Percentiles rank a stretch among this genome's conserved stretches.
phyloP scores from a whole-genome alignment of 2,888 invertebrate species.

The Aromia moschata region DNA sequence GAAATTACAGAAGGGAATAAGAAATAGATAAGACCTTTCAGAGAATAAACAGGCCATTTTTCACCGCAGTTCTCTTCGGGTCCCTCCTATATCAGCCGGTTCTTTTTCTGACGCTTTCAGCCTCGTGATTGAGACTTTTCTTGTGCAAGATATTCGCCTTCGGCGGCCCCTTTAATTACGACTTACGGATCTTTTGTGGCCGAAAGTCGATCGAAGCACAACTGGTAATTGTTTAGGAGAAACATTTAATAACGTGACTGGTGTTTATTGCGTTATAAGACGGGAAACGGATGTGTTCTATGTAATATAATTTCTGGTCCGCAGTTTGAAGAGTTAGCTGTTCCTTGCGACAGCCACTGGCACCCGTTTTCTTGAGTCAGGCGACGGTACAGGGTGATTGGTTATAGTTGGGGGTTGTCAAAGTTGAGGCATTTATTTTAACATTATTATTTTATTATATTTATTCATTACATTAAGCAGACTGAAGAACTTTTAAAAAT shows the following conservation, averaged over 20 bases:
- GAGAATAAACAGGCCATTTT: constrained; percentile 59
- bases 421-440: too few relatives aligned
- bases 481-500: too few relatives aligned
- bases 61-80: constrained; percentile 47
- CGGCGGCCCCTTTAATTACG: constrained; percentile 19
- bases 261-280: neutral
- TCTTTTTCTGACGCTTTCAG: constrained; percentile 17
- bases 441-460: too few relatives aligned
- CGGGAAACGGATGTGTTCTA: too few relatives aligned
- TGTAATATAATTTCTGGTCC: too few relatives aligned
- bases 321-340: too few relatives aligned
- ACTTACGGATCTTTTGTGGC: constrained; percentile 12
- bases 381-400: too few relatives aligned
- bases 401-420: too few relatives aligned
- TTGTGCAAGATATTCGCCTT: constrained; percentile 6
- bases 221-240: neutral
- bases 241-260: neutral
- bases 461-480: too few relatives aligned
- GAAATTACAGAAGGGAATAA: constrained; percentile 53
- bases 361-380: too few relatives aligned
- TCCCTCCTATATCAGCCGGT: constrained; percentile 25
- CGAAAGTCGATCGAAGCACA: neutral
- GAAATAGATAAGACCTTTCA: constrained; percentile 55
- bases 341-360: too few relatives aligned
- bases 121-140: constrained; percentile 22